Evolutionary conservation across 2,888 invertebrate genomes (phyloP), one percentile per base, ranked within the genome.

Genomic region (Eupsilia transversa): DNA sequence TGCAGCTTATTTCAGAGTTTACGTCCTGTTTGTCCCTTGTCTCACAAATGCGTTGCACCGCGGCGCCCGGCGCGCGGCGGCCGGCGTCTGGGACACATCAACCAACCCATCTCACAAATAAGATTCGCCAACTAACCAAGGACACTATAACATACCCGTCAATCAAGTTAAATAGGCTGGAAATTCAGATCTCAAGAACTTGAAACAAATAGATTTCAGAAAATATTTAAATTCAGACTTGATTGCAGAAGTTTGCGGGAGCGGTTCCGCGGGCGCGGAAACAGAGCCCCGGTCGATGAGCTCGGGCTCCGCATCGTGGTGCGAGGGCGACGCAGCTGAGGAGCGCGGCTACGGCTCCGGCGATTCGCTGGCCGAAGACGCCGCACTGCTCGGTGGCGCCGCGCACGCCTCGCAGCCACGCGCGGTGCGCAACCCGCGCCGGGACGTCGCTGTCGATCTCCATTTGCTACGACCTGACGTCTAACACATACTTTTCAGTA

Each of bases 301-400:
- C 89, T 95, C 96, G 73, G 97, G 96, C 88, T 96, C 91, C 88
- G 95, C 90, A 92, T 97, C 92, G 85, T 96, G 94, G 96, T 97
- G 97, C 81, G 97, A 97, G 77, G 97, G 96, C 60, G 96, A 95
- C 52, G 87, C 82, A 9, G 96, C 92, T 14, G 95, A 94, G 80
- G 95, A 95, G 89, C 93, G 95, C 49, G 97, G 97, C 61, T 97
- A 97, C 85, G 97, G 97, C 63, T 96, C 96, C 72, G 96, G 94
- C 2, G 96, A 96, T 91, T 96, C 96, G 67, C 92, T 95, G 89
- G 97, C 93, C 84, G 97, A 94, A 86, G 96, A 96, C 87, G 93
- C 96, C 10, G 96, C 96, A 66, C 90, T 96, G 80, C 93, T 96
- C 30, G 95, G 95, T 59, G 94, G 92, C 73, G 88, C 89, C 33